Conservation (phyloP, 1,140 invertebrate species). For the Zaprionus ornatus region DNA sequence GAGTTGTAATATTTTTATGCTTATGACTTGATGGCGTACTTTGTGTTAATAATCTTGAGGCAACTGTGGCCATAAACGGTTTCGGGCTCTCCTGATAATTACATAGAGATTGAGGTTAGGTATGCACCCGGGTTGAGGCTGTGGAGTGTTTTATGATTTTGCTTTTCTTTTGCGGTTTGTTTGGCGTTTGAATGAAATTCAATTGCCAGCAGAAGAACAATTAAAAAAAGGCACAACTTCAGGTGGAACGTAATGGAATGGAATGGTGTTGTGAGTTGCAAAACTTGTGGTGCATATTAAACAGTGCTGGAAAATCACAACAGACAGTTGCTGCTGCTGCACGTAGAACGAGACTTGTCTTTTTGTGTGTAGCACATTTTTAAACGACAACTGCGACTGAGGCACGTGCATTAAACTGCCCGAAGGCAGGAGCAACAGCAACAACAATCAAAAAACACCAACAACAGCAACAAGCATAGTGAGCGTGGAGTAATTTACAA, state of each 20-base stretch:
- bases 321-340: conserved; percentile 8
- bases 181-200: conserved; percentile 62
- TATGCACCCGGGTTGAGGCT: conserved; percentile 6
- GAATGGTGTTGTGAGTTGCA: conserved; percentile 42
- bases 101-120: conserved; percentile 66
- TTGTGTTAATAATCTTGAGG: conserved; percentile 78
- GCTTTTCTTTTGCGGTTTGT: conserved; percentile 32
- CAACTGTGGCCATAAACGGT: conserved; percentile 58
- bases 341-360: conserved; percentile 50
- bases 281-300: conserved; percentile 68
- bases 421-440: conserved; percentile 35
- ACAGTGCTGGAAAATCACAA: conserved; percentile 54
- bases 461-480: conserved; percentile 15
- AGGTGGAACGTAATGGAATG: conserved; percentile 11
- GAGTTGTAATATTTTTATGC: conserved; percentile 71
- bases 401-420: conserved; percentile 80
- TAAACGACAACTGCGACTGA: conserved; percentile 62
- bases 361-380: conserved; percentile 71
- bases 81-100: conserved; percentile 55
- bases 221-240: conserved; percentile 59
- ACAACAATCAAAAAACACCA: conserved; percentile 31
- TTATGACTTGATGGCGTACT: conserved; percentile 61
- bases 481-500: conserved; percentile 74
- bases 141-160: conserved; percentile 22
- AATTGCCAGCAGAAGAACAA: conserved; percentile 66